phyloP scores from a whole-genome alignment of 2,797 vertebrate genomes.

The Odontamblyopus lacepedii region DNA sequence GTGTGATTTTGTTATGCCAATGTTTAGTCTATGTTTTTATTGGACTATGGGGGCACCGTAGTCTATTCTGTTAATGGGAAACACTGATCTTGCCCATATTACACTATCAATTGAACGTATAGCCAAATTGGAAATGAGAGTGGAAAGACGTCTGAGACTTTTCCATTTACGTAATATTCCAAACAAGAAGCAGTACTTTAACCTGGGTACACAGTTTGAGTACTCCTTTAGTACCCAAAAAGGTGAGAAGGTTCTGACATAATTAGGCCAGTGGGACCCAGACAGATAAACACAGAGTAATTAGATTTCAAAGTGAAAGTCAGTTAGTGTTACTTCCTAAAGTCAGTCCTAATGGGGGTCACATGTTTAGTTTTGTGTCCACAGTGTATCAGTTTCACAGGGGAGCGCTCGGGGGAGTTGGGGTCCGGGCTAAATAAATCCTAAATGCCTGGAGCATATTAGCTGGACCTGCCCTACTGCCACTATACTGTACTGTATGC shows the following conservation, averaged over 20 bases:
- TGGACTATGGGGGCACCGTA: no score
- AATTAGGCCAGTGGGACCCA: neutral
- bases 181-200: neutral
- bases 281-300: conserved; percentile 11
- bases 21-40: no score
- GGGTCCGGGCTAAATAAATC: conserved; percentile 13
- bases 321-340: neutral
- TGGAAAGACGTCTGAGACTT: no score
- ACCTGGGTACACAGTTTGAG: neutral
- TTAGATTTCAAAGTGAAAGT: neutral
- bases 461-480: conserved; percentile 30
- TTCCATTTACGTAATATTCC: neutral
- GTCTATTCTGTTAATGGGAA: no score
- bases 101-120: neutral
- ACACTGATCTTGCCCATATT: no score
- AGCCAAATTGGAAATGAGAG: neutral
- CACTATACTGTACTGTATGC: neutral
- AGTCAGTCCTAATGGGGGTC: conserved; percentile 3
- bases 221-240: neutral
- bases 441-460: conserved; percentile 38
- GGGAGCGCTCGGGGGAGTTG: conserved; percentile 10
- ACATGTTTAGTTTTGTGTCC: neutral
- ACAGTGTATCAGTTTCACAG: conserved; percentile 14
- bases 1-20: no score
- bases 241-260: neutral